phyloP scores from a whole-genome alignment of 2,113 vertebrate genomes.

The Otis tarda region DNA sequence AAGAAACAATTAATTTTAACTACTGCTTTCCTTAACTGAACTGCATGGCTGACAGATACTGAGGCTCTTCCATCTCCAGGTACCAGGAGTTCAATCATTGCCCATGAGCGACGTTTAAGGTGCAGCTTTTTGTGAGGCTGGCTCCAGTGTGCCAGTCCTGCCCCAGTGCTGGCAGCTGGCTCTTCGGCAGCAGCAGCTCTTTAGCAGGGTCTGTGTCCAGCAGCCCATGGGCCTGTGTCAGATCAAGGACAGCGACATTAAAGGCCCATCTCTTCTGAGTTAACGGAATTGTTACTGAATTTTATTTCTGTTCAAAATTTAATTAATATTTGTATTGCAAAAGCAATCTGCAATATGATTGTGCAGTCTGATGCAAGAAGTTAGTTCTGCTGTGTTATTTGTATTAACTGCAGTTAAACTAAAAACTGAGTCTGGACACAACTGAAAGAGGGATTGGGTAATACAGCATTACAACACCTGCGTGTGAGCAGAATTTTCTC shows the following conservation, averaged over 20 bases:
- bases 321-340: background rate
- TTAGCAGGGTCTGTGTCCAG: background rate
- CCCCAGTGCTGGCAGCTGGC: background rate
- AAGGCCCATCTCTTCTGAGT: background rate
- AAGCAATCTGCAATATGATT: background rate
- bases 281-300: background rate
- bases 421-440: background rate
- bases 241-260: background rate
- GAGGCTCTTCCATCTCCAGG: background rate
- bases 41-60: background rate
- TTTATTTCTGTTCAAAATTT: background rate
- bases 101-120: no score
- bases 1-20: background rate
- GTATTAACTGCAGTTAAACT: background rate
- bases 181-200: background rate
- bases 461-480: background rate
- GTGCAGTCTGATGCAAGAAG: background rate
- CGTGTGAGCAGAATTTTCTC: background rate
- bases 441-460: no score
- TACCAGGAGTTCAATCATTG: no score
- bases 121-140: no score
- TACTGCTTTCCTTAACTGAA: background rate
- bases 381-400: background rate
- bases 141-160: no score
- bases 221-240: background rate